phyloP scores from a whole-genome alignment of 2,888 invertebrate species.

The Lasioglossum vierecki region DNA sequence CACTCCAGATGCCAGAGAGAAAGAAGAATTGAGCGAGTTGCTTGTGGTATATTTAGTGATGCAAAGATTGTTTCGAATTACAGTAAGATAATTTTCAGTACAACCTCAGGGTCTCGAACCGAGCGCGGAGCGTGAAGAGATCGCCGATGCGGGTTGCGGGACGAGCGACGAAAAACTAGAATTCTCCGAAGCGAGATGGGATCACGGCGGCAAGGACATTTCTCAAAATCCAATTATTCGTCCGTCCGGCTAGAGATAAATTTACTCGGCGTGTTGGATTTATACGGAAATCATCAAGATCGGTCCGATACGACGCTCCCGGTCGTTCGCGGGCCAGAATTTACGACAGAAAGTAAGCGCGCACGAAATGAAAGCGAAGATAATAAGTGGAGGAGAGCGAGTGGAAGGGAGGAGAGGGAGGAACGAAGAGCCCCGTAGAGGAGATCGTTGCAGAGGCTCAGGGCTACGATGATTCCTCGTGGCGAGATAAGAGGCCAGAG shows the following conservation, averaged over 20 bases:
- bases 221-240: slow-evolving; percentile 37
- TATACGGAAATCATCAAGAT: slow-evolving; percentile 53
- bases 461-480: slow-evolving; percentile 54
- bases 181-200: slow-evolving; percentile 17
- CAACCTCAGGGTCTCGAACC: neutral
- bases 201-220: neutral
- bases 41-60: neutral
- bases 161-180: slow-evolving; percentile 10
- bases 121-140: neutral
- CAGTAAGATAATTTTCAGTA: neutral
- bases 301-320: slow-evolving; percentile 42
- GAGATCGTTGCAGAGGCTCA: slow-evolving; percentile 37
- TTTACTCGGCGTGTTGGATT: slow-evolving; percentile 36
- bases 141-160: slow-evolving; percentile 2
- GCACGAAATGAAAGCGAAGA: slow-evolving; percentile 51
- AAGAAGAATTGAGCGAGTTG: neutral
- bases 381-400: slow-evolving; percentile 38
- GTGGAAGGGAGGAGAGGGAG: neutral
- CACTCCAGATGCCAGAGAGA: neutral
- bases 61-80: neutral
- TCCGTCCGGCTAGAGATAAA: slow-evolving; percentile 34
- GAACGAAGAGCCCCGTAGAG: neutral
- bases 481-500: slow-evolving; percentile 43
- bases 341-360: slow-evolving; percentile 48
- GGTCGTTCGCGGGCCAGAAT: slow-evolving; percentile 35